Percentiles rank a stretch among this genome's conserved stretches.
phyloP scores from a whole-genome alignment of 2,113 vertebrate genomes.

The Antechinus stuartii region DNA sequence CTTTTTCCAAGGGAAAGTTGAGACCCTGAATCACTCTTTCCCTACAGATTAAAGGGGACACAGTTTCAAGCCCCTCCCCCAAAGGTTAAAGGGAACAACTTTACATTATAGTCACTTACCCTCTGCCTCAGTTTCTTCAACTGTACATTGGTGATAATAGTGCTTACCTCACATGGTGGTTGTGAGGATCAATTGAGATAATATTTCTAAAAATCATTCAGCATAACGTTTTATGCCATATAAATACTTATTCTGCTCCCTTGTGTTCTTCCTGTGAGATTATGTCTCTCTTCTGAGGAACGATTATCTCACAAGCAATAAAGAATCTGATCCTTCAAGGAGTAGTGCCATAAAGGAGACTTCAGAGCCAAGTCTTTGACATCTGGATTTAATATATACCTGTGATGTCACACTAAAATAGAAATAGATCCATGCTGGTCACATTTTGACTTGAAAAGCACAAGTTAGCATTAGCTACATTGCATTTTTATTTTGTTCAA shows the following conservation, averaged over 20 bases:
- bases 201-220: not conserved
- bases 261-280: not conserved
- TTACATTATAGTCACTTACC: not conserved
- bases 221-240: not conserved
- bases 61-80: too few relatives aligned
- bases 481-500: not conserved
- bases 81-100: too few relatives aligned
- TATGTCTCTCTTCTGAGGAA: not conserved
- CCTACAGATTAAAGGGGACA: too few relatives aligned
- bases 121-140: not conserved
- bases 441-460: not conserved
- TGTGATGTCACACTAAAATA: not conserved
- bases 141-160: not conserved
- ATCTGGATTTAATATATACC: not conserved
- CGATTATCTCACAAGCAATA: not conserved
- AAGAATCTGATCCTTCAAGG: not conserved
- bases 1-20: too few relatives aligned
- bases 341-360: not conserved
- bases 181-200: not conserved
- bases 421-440: not conserved
- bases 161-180: not conserved
- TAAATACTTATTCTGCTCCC: not conserved
- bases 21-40: too few relatives aligned
- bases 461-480: not conserved
- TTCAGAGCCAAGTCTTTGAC: not conserved